These are phyloP conservation scores for Pachycephala philippinensis DNA, from an alignment of 2,113 vertebrate genomes.

Conservation along the genomic window DNA sequence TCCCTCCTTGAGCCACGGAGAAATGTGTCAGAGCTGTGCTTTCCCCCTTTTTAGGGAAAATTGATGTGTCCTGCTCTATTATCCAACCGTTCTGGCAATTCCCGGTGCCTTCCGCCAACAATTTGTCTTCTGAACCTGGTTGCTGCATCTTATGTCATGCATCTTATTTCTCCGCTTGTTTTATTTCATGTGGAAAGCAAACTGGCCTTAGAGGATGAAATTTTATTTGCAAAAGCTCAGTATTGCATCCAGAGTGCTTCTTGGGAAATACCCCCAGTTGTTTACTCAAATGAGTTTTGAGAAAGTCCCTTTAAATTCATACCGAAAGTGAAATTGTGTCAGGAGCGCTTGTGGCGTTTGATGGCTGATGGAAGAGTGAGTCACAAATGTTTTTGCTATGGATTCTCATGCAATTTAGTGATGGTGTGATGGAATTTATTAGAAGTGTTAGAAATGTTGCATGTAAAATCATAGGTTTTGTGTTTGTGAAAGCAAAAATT, in stretches of 20 bases:
- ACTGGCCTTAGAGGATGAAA: neutral
- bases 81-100: neutral
- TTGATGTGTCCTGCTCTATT: accelerated
- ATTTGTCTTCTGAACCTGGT: neutral
- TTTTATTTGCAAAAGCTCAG: neutral
- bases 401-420: neutral
- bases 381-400: neutral
- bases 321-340: neutral
- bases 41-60: neutral
- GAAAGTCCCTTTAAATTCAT: neutral
- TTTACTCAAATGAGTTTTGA: neutral
- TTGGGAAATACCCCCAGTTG: neutral
- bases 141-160: accelerated
- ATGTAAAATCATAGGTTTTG: accelerated
- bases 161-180: neutral
- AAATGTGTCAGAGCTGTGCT: accelerated
- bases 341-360: neutral
- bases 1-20: accelerated
- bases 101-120: accelerated
- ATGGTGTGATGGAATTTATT: neutral
- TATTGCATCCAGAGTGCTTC: neutral
- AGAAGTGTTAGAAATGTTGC: neutral
- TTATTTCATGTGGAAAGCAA: accelerated
- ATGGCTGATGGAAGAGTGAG: neutral
- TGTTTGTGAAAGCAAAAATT: neutral